Conservation (phyloP, 2,113 vertebrate species). For the Pangasianodon hypophthalmus region DNA sequence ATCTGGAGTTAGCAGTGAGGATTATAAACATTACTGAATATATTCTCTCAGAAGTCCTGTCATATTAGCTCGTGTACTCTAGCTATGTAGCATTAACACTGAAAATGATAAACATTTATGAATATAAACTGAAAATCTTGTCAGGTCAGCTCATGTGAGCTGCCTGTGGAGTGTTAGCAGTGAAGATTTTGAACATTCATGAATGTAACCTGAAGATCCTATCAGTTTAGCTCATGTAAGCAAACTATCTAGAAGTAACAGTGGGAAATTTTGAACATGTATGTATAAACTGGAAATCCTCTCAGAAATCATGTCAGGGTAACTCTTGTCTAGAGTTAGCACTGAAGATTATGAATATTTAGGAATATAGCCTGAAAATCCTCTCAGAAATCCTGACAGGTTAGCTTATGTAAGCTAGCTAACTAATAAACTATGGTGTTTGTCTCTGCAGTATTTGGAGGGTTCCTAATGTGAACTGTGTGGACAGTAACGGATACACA, state of each 20-base stretch:
- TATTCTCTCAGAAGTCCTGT: not conserved
- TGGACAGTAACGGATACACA: constrained; percentile 95
- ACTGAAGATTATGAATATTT: not conserved
- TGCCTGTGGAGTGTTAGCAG: not conserved
- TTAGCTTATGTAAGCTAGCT: not conserved
- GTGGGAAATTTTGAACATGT: not conserved
- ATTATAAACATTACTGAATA: not conserved
- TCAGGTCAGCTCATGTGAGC: too few species aligned
- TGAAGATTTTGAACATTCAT: not conserved
- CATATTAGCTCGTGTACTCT: not conserved
- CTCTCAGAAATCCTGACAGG: not conserved
- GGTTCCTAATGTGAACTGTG: constrained; percentile 97
- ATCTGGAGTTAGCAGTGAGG: not conserved
- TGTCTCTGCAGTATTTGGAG: constrained; percentile 85
- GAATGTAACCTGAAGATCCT: not conserved
- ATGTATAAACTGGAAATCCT: not conserved
- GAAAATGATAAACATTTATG: not conserved
- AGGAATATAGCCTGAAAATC: not conserved
- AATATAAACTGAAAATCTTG: not conserved
- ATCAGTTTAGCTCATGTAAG: not conserved
- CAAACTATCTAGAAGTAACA: not conserved
- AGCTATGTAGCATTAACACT: not conserved
- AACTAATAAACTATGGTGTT: constrained; percentile 40
- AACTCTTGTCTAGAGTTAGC: not conserved
- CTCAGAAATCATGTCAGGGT: not conserved